Evolutionary conservation across 2,113 vertebrate genomes (phyloP).

Genomic region (Malurus elegans): DNA sequence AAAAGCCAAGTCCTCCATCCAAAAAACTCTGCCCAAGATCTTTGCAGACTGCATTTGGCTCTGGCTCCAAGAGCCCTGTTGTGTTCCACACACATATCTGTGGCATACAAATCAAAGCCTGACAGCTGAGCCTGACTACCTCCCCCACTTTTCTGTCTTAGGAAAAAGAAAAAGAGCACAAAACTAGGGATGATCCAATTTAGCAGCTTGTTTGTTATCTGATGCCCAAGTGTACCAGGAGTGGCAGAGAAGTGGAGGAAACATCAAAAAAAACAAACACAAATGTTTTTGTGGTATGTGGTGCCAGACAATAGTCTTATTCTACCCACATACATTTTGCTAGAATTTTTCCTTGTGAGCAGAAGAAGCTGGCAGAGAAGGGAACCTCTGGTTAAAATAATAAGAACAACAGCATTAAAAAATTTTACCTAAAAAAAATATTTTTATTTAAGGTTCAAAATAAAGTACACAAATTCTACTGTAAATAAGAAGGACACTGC

Average conservation of each 20-base stretch:
- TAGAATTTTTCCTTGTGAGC: not conserved
- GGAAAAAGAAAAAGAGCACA: not conserved
- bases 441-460: not conserved
- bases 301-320: not conserved
- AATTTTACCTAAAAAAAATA: not conserved
- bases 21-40: not conserved
- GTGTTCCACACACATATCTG: not conserved
- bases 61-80: not conserved
- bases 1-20: not conserved
- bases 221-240: not conserved
- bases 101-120: not conserved
- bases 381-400: not conserved
- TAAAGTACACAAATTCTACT: not conserved
- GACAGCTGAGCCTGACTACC: not conserved
- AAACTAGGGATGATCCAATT: not conserved
- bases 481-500: not conserved
- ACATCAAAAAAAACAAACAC: not conserved
- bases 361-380: not conserved
- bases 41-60: not conserved
- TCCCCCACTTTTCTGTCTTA: not conserved
- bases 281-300: not conserved
- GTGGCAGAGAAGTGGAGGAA: not conserved
- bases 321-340: not conserved
- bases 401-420: not conserved
- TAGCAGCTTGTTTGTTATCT: slow-evolving; percentile 39